phyloP scores from a whole-genome alignment of 2,113 vertebrate species.

The Brachionichthys hirsutus region DNA sequence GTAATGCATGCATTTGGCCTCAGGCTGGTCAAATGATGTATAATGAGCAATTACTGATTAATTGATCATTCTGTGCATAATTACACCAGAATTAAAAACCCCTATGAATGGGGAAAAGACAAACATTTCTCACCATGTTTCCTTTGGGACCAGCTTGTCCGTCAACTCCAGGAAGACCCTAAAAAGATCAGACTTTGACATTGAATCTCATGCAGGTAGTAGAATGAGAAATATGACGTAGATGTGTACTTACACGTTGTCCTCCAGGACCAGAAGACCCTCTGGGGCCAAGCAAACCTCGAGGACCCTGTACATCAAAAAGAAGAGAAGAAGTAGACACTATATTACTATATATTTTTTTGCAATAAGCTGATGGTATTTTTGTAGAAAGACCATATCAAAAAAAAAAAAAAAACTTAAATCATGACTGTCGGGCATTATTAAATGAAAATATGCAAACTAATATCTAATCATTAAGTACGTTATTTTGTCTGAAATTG shows the following conservation, averaged over 20 bases:
- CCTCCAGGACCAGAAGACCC: constrained; percentile 88
- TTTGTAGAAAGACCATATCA: no score
- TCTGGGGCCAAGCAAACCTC: constrained; percentile 92
- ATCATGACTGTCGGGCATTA: no score
- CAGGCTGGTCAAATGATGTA: constrained; percentile 7
- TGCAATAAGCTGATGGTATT: no score
- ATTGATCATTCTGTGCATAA: no score
- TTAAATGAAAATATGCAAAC: neutral
- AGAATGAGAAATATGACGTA: neutral
- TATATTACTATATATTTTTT: no score
- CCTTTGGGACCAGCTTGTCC: constrained; percentile 93
- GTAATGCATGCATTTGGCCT: constrained; percentile 14
- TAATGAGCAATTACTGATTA: constrained; percentile 2
- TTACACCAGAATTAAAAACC: no score
- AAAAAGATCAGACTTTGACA: constrained; percentile 20
- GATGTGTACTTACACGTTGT: constrained; percentile 85
- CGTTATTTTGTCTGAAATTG: no score
- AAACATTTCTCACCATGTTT: constrained; percentile 87
- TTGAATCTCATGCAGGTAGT: constrained; percentile 4
- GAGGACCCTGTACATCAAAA: constrained; percentile 81
- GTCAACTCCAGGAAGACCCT: constrained; percentile 92
- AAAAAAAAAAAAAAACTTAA: no score
- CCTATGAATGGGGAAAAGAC: constrained; percentile 1
- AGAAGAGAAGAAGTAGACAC: no score
- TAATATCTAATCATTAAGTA: neutral